Evolutionary conservation across 2,797 vertebrate species (phyloP), one percentile per base, ranked within the genome.

Genomic region (Buceros bicornis): DNA sequence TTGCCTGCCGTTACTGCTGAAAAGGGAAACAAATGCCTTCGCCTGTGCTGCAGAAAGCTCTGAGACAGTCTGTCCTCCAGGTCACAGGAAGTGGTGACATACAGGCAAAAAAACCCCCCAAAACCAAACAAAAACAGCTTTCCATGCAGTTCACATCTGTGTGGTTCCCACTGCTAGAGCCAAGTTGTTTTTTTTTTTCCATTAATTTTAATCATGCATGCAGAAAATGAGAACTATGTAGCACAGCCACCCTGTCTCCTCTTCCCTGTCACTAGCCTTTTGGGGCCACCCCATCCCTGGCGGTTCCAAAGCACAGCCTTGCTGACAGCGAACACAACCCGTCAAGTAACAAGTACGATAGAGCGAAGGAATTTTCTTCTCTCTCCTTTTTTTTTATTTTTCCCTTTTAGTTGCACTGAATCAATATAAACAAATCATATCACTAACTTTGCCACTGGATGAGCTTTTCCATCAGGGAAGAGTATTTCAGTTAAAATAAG

Each of bases 161-260:
- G 43, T 64, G 19, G 50, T 94, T 97, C 90, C 90, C 89, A 95
- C 86, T 76, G 64, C 35, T 61, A 76, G 20, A 91, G 92, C 91
- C 91, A 96, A 94, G 70, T 33, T 33, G 56, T 50, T 24, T 20
- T 33, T 60, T 60, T 73, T 73, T 58, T 21, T 4, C 33, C 45
- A 72, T 73, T 85, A 35, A 60, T 90, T 87, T 91, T 91, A 91
- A 87, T 62, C 72, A 80, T 37, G 69, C 66, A 80, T 61, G 90
- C 91, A 92, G 78, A 95, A 95, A 94, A 92, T 93, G 74, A 94
- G 74, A 95, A 84, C 43, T 90, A 72, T 82, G 70, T 45, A 90
- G 35, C 66, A 47, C 15, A 80, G 74, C 71, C 45, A 57, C 25
- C 18, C 51, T 33, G 51, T 69, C 65, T 88, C 51, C 40, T 74